A percentile compares a stretch with the other conserved stretches of the same genome.
Conservation (phyloP, 2,888 invertebrate genomes). For the Epistrophe eligans region DNA sequence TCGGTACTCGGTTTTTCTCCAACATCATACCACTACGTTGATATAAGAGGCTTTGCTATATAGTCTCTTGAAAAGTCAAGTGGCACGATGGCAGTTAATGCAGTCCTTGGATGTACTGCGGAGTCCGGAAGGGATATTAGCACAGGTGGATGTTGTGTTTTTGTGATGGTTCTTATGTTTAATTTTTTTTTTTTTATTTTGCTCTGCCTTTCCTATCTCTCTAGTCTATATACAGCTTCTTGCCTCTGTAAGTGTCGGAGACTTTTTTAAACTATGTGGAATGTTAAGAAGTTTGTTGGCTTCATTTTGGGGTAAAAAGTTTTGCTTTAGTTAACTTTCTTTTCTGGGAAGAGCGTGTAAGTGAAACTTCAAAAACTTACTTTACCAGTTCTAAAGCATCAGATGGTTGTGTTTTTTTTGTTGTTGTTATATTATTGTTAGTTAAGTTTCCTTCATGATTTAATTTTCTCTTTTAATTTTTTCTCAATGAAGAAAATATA, state of each 20-base stretch:
- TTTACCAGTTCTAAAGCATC: conserved; percentile 12
- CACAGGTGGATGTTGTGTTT: conserved; percentile 71
- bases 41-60: neutral
- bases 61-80: conserved; percentile 15
- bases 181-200: neutral
- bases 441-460: neutral
- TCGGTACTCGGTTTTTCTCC: neutral
- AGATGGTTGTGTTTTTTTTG: conserved; percentile 5
- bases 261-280: conserved; percentile 53
- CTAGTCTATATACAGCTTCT: too few relatives aligned
- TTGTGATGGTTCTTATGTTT: conserved; percentile 40
- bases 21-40: neutral
- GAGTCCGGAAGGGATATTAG: conserved; percentile 70
- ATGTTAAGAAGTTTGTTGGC: conserved; percentile 73
- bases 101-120: conserved; percentile 55
- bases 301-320: conserved; percentile 63
- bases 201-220: neutral
- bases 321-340: conserved; percentile 63
- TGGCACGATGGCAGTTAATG: conserved; percentile 57
- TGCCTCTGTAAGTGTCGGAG: neutral
- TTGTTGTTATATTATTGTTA: neutral
- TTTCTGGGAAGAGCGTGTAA: conserved; percentile 60
- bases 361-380: conserved; percentile 63
- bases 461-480: conserved; percentile 29
- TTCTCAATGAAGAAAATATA: conserved; percentile 13